Percentiles rank a stretch among this genome's conserved stretches.
Conservation (phyloP, 2,797 vertebrate genomes). For the Anas flavirostris region DNA sequence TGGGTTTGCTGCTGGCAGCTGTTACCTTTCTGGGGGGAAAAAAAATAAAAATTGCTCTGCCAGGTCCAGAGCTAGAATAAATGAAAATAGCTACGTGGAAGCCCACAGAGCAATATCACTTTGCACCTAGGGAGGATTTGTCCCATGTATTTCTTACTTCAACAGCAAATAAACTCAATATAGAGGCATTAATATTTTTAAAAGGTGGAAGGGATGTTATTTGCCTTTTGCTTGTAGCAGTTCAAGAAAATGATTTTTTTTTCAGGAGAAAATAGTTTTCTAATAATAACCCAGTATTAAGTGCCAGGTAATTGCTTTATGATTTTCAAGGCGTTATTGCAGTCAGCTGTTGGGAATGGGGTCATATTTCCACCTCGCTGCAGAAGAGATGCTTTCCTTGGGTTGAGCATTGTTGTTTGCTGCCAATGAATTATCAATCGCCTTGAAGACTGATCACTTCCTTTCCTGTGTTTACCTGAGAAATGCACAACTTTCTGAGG, state of each 20-base stretch:
- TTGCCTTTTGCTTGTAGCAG: slow-evolving; percentile 34
- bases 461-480: background rate
- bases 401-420: slow-evolving; percentile 43
- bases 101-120: slow-evolving; percentile 38
- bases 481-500: background rate
- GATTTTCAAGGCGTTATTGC: slow-evolving; percentile 36
- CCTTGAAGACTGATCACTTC: slow-evolving; percentile 53
- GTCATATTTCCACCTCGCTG: slow-evolving; percentile 23
- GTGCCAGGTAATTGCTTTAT: slow-evolving; percentile 58
- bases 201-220: slow-evolving; percentile 30
- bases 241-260: background rate
- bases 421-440: slow-evolving; percentile 51
- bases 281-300: slow-evolving; percentile 56
- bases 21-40: slow-evolving; percentile 41
- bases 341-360: slow-evolving; percentile 14
- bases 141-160: background rate
- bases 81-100: slow-evolving; percentile 20
- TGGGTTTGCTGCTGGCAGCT: slow-evolving; percentile 71
- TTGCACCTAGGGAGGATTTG: slow-evolving; percentile 38
- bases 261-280: slow-evolving; percentile 40
- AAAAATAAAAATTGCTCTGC: slow-evolving; percentile 18
- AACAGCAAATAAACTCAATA: slow-evolving; percentile 37
- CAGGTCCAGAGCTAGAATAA: slow-evolving; percentile 26
- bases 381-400: slow-evolving; percentile 47
- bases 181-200: slow-evolving; percentile 56